Evolutionary conservation across 1,140 invertebrate genomes (phyloP).

Genomic region (Caenorhabditis inopinata): DNA sequence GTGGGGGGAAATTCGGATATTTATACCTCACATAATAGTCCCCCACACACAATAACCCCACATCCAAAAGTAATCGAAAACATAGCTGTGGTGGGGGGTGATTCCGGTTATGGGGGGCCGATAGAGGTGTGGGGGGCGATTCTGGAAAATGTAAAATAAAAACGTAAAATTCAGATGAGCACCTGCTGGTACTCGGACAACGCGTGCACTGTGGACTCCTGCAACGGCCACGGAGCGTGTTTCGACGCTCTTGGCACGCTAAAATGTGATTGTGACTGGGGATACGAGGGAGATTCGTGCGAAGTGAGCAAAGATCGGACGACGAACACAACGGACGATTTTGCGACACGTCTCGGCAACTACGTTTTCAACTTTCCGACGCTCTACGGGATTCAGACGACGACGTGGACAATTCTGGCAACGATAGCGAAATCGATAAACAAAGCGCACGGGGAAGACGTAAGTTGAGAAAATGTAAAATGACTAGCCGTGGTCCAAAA

Average conservation of each 20-base stretch:
- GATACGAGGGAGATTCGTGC: not conserved
- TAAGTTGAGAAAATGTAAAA: too few relatives aligned
- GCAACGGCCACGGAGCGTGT: conserved; percentile 1
- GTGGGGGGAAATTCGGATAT: too few relatives aligned
- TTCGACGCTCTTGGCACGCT: not conserved
- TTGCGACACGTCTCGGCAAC: not conserved
- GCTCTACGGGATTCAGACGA: not conserved
- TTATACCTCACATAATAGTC: too few relatives aligned
- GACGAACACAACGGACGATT: not conserved
- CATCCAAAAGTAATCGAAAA: too few relatives aligned
- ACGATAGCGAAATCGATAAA: not conserved
- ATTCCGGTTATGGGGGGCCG: too few relatives aligned
- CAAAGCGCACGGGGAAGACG: not conserved
- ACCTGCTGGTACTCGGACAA: not conserved
- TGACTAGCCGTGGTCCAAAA: too few relatives aligned
- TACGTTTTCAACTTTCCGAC: not conserved
- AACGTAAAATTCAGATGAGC: not conserved
- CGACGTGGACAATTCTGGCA: not conserved
- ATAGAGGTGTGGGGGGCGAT: too few relatives aligned
- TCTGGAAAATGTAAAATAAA: too few relatives aligned
- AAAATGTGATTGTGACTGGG: conserved; percentile 21
- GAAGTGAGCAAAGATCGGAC: not conserved
- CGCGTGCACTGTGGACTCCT: not conserved
- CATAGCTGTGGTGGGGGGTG: too few relatives aligned
- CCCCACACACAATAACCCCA: too few relatives aligned